Percentiles rank a stretch among this genome's conserved stretches.
Conservation (phyloP, 2,797 vertebrate species). For the Gallinago nigripennis region DNA sequence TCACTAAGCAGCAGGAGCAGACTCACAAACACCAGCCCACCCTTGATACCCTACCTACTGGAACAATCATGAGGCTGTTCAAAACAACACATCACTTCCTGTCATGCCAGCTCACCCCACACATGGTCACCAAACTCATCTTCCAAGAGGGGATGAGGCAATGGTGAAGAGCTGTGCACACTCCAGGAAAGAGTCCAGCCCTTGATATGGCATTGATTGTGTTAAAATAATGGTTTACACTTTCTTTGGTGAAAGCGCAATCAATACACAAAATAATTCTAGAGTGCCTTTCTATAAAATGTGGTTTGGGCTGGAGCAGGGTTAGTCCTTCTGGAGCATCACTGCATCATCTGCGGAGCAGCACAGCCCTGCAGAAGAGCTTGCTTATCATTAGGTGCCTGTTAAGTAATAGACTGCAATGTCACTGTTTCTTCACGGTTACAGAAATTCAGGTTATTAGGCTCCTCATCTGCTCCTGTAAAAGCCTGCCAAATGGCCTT, state of each 20-base stretch:
- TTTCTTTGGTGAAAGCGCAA: neutral
- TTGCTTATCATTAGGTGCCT: neutral
- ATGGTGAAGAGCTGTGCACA: rapidly evolving
- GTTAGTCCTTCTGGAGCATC: neutral
- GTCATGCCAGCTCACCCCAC: neutral
- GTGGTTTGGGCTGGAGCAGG: neutral
- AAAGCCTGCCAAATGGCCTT: neutral
- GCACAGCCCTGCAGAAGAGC: neutral
- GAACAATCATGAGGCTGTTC: neutral
- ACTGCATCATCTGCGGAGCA: neutral
- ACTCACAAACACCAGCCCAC: neutral
- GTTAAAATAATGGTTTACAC: neutral
- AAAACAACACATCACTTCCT: neutral
- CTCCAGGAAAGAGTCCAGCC: neutral
- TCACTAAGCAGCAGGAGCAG: neutral
- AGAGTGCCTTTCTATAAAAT: neutral
- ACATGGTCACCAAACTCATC: neutral
- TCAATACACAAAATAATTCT: neutral
- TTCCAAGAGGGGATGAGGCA: neutral
- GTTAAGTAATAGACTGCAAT: neutral
- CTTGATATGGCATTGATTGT: neutral
- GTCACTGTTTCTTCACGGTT: no score
- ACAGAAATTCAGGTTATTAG: neutral
- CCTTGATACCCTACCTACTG: neutral
- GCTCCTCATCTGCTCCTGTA: neutral